Base-by-base conservation (phyloP, 1,140 invertebrate species). In the Maniola jurtina region DNA sequence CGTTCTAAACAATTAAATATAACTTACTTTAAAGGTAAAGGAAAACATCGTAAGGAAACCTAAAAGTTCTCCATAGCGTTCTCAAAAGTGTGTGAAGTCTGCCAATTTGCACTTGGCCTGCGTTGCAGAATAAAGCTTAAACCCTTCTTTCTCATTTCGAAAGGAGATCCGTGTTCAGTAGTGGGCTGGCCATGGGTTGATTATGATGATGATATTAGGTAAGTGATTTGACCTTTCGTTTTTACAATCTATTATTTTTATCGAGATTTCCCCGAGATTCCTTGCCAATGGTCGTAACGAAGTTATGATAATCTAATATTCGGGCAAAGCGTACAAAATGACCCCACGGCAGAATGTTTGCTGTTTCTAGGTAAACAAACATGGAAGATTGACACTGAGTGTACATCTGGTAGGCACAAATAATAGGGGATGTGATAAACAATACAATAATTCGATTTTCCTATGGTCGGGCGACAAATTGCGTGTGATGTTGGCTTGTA, bases 381-480 rank as follows among this genome's bases (percentile, higher is more conserved):
- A 85, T 64, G 63, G 70, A 78, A 88, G 86, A 88, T 88, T 88
- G 86, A 90, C 86, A 76, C 82, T 63, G 77, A 89, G 80, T 83
- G 87, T 89, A 88, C 88, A 90, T 88, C 86, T 90, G 88, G 84
- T 84, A 77, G 81, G 81, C 83, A 81, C 83, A 84, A 88, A 88
- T 85, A 86, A 85, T 82, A 65, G 77, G 85, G 84, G 79, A 81
- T 87, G 80, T 77, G 79, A 82, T 88, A 89, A 87, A 88, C 86
- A 88, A 83, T 86, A 74, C 81, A 61, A 69, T 81, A 88, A 90
- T 88, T 90, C 77, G 77, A 90, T 90, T 88, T 88, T 71, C 70
- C 68, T 82, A 73, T 70, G 68, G 62, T 52, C 69, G 72, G 48
- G 66, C 74, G 80, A 79, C 82, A 86, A 88, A 89, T 87, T 89